A percentile compares a stretch with the other conserved stretches of the same genome.
Conservation (phyloP, 2,888 invertebrate species). For the Callimorpha dominula region DNA sequence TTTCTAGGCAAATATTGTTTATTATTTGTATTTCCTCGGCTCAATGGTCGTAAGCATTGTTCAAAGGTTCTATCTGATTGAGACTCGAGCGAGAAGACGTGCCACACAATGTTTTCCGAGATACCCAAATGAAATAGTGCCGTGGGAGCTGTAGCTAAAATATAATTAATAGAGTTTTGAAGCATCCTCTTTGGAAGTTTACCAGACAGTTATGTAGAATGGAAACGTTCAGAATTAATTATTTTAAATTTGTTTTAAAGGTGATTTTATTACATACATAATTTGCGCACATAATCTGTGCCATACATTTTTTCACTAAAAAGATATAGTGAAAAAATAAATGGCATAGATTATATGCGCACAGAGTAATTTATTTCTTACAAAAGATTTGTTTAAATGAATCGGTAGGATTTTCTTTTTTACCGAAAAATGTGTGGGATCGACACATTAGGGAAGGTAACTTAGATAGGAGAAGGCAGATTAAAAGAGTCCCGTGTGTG, state of each 20-base stretch:
- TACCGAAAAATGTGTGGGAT: too few relatives aligned
- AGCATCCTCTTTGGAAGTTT: not conserved
- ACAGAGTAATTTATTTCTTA: too few relatives aligned
- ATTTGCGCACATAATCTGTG: too few relatives aligned
- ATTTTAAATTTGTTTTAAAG: not conserved
- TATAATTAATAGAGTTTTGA: conserved; percentile 9
- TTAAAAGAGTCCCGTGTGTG: too few relatives aligned
- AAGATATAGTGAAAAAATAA: too few relatives aligned
- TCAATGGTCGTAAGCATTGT: conserved; percentile 33
- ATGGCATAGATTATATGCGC: too few relatives aligned
- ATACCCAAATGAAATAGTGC: conserved; percentile 15
- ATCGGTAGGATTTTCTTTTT: too few relatives aligned
- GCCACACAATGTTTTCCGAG: conserved; percentile 13
- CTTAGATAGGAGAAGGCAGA: too few relatives aligned
- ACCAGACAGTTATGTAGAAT: not conserved
- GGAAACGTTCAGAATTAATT: not conserved
- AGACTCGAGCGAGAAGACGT: conserved; percentile 19
- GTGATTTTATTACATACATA: too few relatives aligned
- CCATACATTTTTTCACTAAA: too few relatives aligned
- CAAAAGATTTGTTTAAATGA: too few relatives aligned
- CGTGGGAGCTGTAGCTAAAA: conserved; percentile 5
- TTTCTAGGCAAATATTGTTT: conserved; percentile 42
- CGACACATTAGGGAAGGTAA: too few relatives aligned
- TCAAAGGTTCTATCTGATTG: conserved; percentile 40
- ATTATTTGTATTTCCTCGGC: conserved; percentile 26